Evolutionary conservation across 2,113 vertebrate species (phyloP), one percentile per base, ranked within the genome.

Genomic region (Irena cyanogastra): DNA sequence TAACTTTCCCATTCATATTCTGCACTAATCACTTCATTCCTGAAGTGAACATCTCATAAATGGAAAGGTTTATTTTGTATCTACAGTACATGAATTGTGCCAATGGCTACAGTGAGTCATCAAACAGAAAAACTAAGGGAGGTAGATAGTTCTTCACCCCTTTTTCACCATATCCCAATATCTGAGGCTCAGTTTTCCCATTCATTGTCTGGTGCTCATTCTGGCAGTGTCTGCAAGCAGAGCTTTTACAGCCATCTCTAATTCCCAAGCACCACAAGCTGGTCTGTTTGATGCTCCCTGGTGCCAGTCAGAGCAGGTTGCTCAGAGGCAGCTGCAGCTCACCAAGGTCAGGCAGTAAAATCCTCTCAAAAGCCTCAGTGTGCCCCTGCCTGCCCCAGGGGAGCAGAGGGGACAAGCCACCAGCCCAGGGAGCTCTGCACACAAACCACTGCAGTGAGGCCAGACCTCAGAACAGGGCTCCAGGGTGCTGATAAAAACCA

Each of bases 201-300:
- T 30, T 50, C 60, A 11, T 4, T 70, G 27, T 23, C 47, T 74
- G 17, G 2, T 8, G 49, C 27, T 93, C 33, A 31, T 37, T 85
- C 35, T 83, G 59, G 71, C 45, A 50, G 60, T 6, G 31, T 6
- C 31, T 70, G n/a, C 42, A 84, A 69, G 45, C 24, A 57, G 0
- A 41, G 66, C 24, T 33, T 66, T 49, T 27, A 49, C 15, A 71
- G 53, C 12, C 56, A 18, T 5, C 41, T 49, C 47, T 11, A 16
- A 21, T 6, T 66, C 44, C 63, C 68, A 33, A 26, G 10, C 49
- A n/a, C 10, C 53, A 63, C n/a, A 7, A 41, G 35, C 24, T 24
- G 21, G 9, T 30, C 8, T 54, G 59, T 7, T 3, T 0, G 0
- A 41, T 22, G 22, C 33, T 65, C 49, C 49, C 54, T 17, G 37